Evolutionary conservation across 2,113 vertebrate species (phyloP).

Genomic region (Brachyistius frenatus): DNA sequence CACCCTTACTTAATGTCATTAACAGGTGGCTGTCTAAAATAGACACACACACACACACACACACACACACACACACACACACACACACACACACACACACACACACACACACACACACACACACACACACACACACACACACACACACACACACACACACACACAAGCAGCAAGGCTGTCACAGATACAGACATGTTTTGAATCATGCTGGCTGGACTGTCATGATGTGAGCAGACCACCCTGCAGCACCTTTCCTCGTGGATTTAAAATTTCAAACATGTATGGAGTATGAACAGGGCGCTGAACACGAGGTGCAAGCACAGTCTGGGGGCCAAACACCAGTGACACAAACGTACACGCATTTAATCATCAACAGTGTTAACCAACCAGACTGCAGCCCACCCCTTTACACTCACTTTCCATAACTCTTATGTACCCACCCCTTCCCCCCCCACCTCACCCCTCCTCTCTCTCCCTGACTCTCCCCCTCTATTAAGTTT

Average conservation of each 20-base stretch:
- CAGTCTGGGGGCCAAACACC: constrained; percentile 36
- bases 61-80: constrained; percentile 13
- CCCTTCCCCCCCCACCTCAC: constrained; percentile 51
- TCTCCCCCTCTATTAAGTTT: constrained; percentile 76
- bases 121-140: constrained; percentile 29
- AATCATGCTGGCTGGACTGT: constrained; percentile 40
- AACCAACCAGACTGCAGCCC: constrained; percentile 67
- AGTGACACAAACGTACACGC: constrained; percentile 6
- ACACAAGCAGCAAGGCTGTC: constrained; percentile 22
- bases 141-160: constrained; percentile 10
- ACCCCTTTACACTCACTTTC: constrained; percentile 41
- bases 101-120: constrained; percentile 29
- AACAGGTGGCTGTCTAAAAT: constrained; percentile 87
- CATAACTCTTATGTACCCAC: not conserved
- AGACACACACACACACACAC: constrained; percentile 58
- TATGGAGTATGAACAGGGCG: constrained; percentile 29
- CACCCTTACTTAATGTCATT: constrained; percentile 83
- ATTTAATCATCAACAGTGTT: constrained; percentile 50
- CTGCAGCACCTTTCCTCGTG: constrained; percentile 40
- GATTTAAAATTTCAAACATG: constrained; percentile 52
- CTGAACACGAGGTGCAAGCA: constrained; percentile 18
- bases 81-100: constrained; percentile 31
- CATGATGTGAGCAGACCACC: constrained; percentile 52
- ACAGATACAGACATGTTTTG: constrained; percentile 61
- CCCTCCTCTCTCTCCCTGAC: constrained; percentile 29